Conservation (phyloP, 2,797 vertebrate species). For the Vultur gryphus region DNA sequence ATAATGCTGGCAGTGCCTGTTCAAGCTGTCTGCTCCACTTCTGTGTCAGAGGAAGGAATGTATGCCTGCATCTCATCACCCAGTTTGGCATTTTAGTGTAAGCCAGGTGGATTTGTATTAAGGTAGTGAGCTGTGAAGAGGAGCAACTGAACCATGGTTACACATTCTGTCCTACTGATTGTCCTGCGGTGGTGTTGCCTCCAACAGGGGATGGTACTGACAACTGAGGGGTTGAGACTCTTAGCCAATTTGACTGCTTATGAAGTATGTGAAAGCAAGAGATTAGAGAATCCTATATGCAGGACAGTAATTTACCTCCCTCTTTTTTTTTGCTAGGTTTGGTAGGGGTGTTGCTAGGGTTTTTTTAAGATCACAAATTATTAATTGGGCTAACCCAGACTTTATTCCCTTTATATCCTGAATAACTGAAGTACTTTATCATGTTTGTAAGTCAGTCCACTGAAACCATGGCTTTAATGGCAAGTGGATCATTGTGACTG, state of each 20-base stretch:
- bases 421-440: neutral
- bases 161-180: neutral
- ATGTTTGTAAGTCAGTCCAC: neutral
- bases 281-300: neutral
- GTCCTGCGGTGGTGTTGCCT: neutral
- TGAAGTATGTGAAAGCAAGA: neutral
- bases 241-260: neutral
- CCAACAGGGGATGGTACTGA: neutral
- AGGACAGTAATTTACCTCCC: neutral
- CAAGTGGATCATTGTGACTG: neutral
- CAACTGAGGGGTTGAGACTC: neutral
- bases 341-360: accelerated
- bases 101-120: neutral
- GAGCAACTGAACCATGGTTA: neutral
- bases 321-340: neutral
- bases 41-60: neutral
- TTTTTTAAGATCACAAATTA: neutral
- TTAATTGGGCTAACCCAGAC: neutral
- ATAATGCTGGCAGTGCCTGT: neutral
- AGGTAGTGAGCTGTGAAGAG: neutral
- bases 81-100: neutral
- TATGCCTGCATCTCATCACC: neutral
- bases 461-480: neutral
- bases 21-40: neutral
- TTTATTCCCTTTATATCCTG: neutral